A percentile compares a stretch with the other conserved stretches of the same genome.
These are phyloP conservation scores for Pteruthius melanotis DNA, from an alignment of 2,113 vertebrate species.

Conservation along the genomic window DNA sequence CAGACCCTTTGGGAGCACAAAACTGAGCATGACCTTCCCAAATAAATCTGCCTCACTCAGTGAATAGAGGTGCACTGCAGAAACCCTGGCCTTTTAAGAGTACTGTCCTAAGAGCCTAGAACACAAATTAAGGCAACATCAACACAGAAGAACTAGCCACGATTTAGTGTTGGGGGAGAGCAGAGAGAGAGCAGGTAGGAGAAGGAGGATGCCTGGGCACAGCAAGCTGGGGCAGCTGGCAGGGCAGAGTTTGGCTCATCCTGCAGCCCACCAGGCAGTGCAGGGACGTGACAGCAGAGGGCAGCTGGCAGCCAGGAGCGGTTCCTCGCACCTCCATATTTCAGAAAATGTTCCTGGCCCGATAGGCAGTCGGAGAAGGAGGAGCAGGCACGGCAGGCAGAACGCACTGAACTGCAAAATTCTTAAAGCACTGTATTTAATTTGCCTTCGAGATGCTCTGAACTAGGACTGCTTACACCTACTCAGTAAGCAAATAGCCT, in stretches of 20 bases:
- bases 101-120: not conserved
- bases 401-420: not conserved
- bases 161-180: not conserved
- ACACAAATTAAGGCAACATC: not conserved
- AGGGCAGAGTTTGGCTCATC: not conserved
- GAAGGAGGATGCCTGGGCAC: not conserved
- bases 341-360: not conserved
- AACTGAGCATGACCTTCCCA: not conserved
- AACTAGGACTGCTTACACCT: not conserved
- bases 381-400: not conserved
- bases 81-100: not conserved
- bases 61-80: not conserved
- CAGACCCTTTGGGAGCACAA: not conserved
- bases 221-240: not conserved
- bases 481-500: not conserved
- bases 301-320: not conserved
- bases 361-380: accelerated
- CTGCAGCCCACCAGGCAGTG: not conserved
- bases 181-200: not conserved
- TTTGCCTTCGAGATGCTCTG: not conserved
- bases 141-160: not conserved
- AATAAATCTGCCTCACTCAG: not conserved
- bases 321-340: not conserved
- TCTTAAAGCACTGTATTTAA: not conserved
- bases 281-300: accelerated